A percentile compares a stretch with the other conserved stretches of the same genome.
phyloP scores from a whole-genome alignment of 2,888 invertebrate genomes.

The Papilio demoleus region DNA sequence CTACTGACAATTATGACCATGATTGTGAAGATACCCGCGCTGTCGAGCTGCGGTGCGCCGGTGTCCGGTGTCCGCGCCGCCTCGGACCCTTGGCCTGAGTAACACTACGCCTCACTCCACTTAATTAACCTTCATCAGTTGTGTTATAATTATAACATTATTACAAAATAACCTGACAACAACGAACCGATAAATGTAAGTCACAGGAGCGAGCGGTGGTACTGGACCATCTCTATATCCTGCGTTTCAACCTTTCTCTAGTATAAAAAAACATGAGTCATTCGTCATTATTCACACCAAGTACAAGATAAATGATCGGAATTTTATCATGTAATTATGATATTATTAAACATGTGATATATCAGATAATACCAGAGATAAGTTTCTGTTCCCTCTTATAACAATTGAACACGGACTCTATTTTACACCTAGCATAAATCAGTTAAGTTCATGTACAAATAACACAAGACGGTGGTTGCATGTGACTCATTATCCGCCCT shows the following conservation, averaged over 20 bases:
- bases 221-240: too few species aligned
- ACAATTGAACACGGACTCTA: background rate
- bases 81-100: background rate
- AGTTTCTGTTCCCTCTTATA: background rate
- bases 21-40: too few species aligned
- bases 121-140: background rate
- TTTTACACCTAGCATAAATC: background rate
- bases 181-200: too few species aligned
- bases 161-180: background rate
- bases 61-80: background rate
- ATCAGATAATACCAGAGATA: background rate
- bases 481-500: background rate
- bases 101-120: background rate
- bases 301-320: conserved; percentile 11
- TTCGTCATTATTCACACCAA: background rate
- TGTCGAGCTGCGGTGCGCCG: background rate
- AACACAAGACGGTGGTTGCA: too few species aligned
- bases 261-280: background rate
- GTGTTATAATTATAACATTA: background rate
- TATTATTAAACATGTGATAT: background rate
- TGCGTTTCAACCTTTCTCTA: too few species aligned
- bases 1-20: too few species aligned
- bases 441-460: too few species aligned
- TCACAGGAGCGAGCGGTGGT: too few species aligned
- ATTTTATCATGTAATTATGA: conserved; percentile 7